These are phyloP conservation scores for Muraenolepis orangiensis DNA, from an alignment of 2,797 vertebrate species.

Conservation along the genomic window DNA sequence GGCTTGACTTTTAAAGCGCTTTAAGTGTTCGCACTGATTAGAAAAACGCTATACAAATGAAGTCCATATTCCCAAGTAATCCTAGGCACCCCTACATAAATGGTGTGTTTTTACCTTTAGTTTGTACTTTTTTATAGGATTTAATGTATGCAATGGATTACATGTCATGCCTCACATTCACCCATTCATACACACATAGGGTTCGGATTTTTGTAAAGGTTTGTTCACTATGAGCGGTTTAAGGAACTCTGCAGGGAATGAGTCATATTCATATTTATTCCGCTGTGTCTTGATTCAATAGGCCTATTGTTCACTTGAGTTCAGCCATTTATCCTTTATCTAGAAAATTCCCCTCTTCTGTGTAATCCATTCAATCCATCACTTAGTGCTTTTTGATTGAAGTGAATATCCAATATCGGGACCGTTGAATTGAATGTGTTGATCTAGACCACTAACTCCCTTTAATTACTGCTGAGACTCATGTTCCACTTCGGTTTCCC, in stretches of 20 bases:
- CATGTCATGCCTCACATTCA: no score
- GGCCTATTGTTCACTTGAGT: neutral
- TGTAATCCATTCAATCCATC: neutral
- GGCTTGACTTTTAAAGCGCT: no score
- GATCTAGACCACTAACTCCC: neutral
- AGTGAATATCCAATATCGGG: neutral
- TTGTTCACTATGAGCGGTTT: conserved; percentile 6
- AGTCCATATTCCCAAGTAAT: no score
- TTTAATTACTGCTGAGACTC: conserved; percentile 6
- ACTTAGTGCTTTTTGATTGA: conserved; percentile 5
- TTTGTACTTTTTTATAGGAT: no score
- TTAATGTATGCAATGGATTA: no score
- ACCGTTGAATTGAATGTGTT: neutral
- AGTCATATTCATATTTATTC: neutral
- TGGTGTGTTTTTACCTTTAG: no score
- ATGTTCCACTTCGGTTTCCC: neutral
- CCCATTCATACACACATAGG: no score
- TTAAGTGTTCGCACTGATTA: no score
- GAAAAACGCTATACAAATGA: no score
- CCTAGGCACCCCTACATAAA: no score
- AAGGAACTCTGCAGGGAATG: neutral
- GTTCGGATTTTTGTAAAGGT: conserved; percentile 14
- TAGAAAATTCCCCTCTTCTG: neutral
- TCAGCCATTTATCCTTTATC: neutral
- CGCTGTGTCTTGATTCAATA: neutral